These are phyloP conservation scores for Urosaurus nigricauda DNA, from an alignment of 2,797 vertebrate genomes.

Conservation along the genomic window DNA sequence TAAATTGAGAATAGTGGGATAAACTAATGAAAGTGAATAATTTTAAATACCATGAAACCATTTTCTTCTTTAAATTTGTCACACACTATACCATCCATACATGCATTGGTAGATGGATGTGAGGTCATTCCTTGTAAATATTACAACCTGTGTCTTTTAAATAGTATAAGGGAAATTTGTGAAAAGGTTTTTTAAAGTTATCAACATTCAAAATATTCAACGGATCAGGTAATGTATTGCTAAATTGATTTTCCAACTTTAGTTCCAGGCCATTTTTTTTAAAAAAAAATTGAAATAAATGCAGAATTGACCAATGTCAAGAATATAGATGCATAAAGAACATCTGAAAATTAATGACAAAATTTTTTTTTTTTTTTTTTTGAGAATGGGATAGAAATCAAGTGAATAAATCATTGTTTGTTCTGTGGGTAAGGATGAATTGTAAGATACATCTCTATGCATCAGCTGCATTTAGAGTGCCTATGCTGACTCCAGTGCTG, in stretches of 20 bases:
- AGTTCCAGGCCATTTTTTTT: too few relatives aligned
- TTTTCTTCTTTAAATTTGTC: conserved; percentile 18
- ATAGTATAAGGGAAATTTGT: background rate
- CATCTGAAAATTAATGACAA: too few relatives aligned
- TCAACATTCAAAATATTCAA: background rate
- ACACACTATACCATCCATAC: background rate
- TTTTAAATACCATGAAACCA: background rate
- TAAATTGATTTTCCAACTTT: background rate
- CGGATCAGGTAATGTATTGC: background rate
- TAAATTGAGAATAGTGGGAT: background rate
- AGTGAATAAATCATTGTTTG: too few relatives aligned
- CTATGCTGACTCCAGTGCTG: background rate
- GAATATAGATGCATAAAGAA: too few relatives aligned
- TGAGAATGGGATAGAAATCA: too few relatives aligned
- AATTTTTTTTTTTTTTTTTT: too few relatives aligned
- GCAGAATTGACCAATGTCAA: too few relatives aligned
- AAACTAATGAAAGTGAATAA: background rate
- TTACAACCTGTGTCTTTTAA: background rate
- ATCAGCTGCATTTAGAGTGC: background rate
- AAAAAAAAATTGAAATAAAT: too few relatives aligned
- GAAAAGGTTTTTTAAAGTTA: background rate
- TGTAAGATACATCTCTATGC: background rate
- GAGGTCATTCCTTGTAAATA: conserved; percentile 10
- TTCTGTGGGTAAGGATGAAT: background rate
- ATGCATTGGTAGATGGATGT: background rate